Base-by-base conservation (phyloP, 2,113 vertebrate species). In the Nematolebias whitei region DNA sequence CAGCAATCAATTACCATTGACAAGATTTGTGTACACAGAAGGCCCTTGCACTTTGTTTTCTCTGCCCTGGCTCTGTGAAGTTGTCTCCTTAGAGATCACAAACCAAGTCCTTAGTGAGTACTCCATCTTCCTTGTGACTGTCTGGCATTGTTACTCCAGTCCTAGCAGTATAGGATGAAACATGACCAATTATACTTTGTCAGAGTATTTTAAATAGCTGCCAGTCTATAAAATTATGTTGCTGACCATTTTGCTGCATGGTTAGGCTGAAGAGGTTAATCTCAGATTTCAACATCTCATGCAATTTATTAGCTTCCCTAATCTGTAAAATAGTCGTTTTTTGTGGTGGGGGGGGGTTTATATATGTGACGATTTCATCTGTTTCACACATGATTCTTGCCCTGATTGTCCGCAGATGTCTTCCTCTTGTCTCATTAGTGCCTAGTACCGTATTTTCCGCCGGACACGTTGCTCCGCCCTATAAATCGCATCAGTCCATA, bases 1-100 rank as follows among this genome's bases (percentile, higher is more conserved):
- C 74, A 78, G 85, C 88, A 81, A 93, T 93, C 91, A 92, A 91
- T 93, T 92, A 90, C 85, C 85, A 74, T 83, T 85, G 87, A 88
- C 88, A 89, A 91, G 88, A 90, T 89, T 90, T 87, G 86, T 89
- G 88, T 89, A 81, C 88, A 88, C 63, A 87, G 85, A 87, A 88
- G 81, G 76, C 75, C 72, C 69, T 70, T 43, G 68, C 80, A 90
- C 85, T 90, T 92, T 90, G 85, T 89, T 89, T 82, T 64, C 80
- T 78, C 75, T 45, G 79, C 70, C 64, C 64, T 61, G 83, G 59
- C 75, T 78, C 59, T 73, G 62, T 80, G 79, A 84, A 84, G 85
- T 76, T 69, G 79, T 84, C 83, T 85, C 87, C 82, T 88, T 83
- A 67, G 88, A 88, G 86, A 90, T 87, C 86, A 78, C 79, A 78